Conservation (phyloP, 2,113 vertebrate genomes). For the Ameiurus melas region DNA sequence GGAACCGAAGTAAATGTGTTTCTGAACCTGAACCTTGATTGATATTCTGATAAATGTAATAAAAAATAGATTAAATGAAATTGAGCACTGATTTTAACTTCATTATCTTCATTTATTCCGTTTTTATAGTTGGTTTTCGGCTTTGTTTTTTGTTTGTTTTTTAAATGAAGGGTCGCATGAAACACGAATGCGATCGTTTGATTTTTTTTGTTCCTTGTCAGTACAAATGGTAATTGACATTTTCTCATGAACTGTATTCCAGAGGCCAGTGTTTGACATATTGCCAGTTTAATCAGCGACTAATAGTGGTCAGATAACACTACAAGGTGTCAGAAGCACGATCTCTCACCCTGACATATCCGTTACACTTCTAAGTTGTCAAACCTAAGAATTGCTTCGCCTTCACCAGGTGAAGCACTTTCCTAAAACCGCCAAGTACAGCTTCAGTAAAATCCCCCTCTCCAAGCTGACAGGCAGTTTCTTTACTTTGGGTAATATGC, state of each 20-base stretch:
- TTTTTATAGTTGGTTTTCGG: no score
- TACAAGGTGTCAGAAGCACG: slow-evolving; percentile 20
- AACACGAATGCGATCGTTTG: background rate
- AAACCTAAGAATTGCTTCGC: slow-evolving; percentile 31
- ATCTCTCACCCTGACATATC: slow-evolving; percentile 21
- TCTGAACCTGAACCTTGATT: slow-evolving; percentile 9
- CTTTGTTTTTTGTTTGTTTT: no score
- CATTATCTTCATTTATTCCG: background rate
- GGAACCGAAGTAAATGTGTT: slow-evolving; percentile 10
- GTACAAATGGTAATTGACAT: slow-evolving; percentile 2
- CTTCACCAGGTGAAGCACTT: slow-evolving; percentile 2
- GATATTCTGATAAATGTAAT: slow-evolving; percentile 4
- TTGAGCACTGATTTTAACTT: background rate
- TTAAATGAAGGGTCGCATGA: background rate
- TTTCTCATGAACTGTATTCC: slow-evolving; percentile 25
- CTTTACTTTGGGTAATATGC: slow-evolving; percentile 30
- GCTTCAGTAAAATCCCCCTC: background rate
- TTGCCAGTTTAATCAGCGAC: slow-evolving; percentile 30
- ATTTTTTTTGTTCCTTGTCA: background rate
- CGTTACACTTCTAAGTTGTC: slow-evolving; percentile 37
- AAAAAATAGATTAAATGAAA: background rate
- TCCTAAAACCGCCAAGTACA: background rate
- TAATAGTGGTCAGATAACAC: slow-evolving; percentile 35
- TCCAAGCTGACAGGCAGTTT: slow-evolving; percentile 8
- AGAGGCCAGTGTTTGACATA: slow-evolving; percentile 22